Conservation (phyloP, 2,888 invertebrate species). For the Erpobdella octoculata region DNA sequence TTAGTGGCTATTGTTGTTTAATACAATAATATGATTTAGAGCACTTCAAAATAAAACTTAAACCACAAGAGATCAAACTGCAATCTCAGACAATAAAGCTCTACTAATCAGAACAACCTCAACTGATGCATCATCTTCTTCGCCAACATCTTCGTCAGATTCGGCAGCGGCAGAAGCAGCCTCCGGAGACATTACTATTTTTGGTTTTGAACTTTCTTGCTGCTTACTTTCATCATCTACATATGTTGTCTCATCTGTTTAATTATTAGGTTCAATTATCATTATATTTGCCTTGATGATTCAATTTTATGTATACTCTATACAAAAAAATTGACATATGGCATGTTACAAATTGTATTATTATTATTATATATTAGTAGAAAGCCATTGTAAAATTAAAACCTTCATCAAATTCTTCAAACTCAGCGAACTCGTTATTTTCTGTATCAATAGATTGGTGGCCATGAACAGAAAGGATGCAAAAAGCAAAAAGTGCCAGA, state of each 20-base stretch:
- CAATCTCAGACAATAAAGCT: neutral
- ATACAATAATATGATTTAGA: no score
- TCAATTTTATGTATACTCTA: no score
- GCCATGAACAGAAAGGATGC: no score
- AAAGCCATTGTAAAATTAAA: constrained; percentile 2
- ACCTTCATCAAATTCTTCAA: constrained; percentile 76
- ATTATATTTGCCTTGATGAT: no score
- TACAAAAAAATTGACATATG: no score
- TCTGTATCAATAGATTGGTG: constrained; percentile 48
- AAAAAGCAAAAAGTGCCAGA: no score
- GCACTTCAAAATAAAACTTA: neutral
- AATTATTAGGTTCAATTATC: neutral
- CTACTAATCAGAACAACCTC: constrained; percentile 54
- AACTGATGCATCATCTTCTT: constrained; percentile 53
- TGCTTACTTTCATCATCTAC: neutral
- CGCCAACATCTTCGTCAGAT: constrained; percentile 35
- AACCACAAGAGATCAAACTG: neutral
- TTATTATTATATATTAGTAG: neutral
- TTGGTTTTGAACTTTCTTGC: constrained; percentile 10
- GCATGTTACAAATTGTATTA: no score
- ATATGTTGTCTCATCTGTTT: neutral
- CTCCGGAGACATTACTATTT: constrained; percentile 36
- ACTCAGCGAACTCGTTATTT: constrained; percentile 90
- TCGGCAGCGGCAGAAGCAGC: constrained; percentile 30
- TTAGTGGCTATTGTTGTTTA: neutral